Evolutionary conservation across 1,140 invertebrate genomes (phyloP), one percentile per base, ranked within the genome.

Genomic region (Drosophila bifasciata): DNA sequence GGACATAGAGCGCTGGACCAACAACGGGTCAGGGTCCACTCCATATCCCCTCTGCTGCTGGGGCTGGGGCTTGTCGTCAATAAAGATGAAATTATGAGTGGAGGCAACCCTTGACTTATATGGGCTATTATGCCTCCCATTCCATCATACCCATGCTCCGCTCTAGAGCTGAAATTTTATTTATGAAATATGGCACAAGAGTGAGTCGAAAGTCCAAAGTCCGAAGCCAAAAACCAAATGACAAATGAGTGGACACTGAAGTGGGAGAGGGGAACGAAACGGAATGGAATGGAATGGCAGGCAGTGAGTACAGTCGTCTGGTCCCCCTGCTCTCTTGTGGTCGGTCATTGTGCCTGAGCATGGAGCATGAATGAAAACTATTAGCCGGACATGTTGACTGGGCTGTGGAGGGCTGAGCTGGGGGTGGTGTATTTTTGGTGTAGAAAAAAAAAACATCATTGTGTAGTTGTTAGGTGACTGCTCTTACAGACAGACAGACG

Each of bases 281-380:
- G n/a, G n/a, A n/a, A n/a, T n/a, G n/a, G n/a, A n/a, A n/a, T n/a
- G n/a, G n/a, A n/a, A n/a, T n/a, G n/a, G n/a, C n/a, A n/a, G n/a
- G n/a, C n/a, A n/a, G n/a, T n/a, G n/a, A n/a, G n/a, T n/a, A n/a
- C n/a, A n/a, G n/a, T 68, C 48, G 62, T 68, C 43, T 46, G 60
- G n/a, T 49, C 46, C 63, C 64, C 46, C 63, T 68, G 66, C 62
- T 56, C 62, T 56, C 5, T 64, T 68, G 49, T 68, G 66, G 63
- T 68, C 50, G 66, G 63, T 56, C 66, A 68, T 46, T 68, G 43
- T 56, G 63, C 66, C 67, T 32, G 62, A 36, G 62, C 63, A 56
- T 48, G 45, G 28, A n/a, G 59, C 41, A 51, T 51, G 59, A 73
- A 50, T 62, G 59, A 74, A 74, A 74, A 74, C 70, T 74, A 74